phyloP scores from a whole-genome alignment of 2,797 vertebrate genomes.

The Agapornis canus region DNA sequence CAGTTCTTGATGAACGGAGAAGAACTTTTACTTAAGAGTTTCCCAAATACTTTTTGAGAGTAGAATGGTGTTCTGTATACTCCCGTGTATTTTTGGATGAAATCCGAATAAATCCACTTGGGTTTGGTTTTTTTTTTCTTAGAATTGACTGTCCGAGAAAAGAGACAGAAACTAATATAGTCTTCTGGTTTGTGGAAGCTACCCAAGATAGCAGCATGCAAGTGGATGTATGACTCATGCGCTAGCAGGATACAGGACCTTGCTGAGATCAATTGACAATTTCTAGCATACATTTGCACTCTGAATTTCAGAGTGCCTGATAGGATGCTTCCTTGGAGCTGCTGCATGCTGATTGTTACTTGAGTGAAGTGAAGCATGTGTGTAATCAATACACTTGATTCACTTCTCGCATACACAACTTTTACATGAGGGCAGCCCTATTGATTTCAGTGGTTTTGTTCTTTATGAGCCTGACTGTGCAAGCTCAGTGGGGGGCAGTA shows the following conservation, averaged over 20 bases:
- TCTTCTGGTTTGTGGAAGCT: not conserved
- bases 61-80: not conserved
- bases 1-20: not conserved
- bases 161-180: not conserved
- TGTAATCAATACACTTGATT: constrained; percentile 16
- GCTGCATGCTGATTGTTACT: not conserved
- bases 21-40: not conserved
- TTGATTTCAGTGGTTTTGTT: constrained; percentile 20
- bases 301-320: not conserved
- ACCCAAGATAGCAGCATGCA: not conserved
- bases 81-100: not conserved
- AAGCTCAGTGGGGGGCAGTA: not conserved
- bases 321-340: not conserved
- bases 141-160: not conserved
- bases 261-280: not conserved
- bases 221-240: not conserved
- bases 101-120: not conserved
- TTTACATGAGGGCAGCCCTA: not conserved
- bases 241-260: not conserved
- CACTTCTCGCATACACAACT: not conserved
- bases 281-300: not conserved
- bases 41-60: not conserved
- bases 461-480: not conserved
- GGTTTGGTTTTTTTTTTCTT: not conserved
- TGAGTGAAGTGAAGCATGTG: not conserved